Evolutionary conservation across 2,113 vertebrate species (phyloP), one percentile per base, ranked within the genome.

Genomic region (Sceloporus undulatus): DNA sequence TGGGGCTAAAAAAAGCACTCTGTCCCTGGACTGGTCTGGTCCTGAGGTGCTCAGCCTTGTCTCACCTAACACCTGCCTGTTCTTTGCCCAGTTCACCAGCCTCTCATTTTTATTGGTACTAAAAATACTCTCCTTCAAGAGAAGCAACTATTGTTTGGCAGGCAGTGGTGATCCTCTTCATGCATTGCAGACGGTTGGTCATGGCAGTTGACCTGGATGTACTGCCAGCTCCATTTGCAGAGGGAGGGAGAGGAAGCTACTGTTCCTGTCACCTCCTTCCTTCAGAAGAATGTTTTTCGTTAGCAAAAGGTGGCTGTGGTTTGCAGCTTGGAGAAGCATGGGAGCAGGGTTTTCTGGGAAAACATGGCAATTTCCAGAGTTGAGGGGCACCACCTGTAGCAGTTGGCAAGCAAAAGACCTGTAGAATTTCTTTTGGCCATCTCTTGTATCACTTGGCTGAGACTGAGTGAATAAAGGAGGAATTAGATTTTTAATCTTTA

Each of bases 281-380:
- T 79, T 19, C 40, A 0, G 0, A 90, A 90, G 90, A 80, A 88
- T 93, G 91, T 87, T 94, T 96, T 94, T 91, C 92, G 91, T 94
- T 94, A 94, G 89, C 0, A 0, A 38, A 89, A 93, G 92, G 91
- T 94, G 89, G 21, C 85, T 92, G 91, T 0, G 10, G 88, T 94
- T 93, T 92, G 88, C 87, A 90, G 90, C 91, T 90, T 91, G 0
- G 0, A 75, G 70, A 0, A 1, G 83, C 38, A 88, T 27, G 62
- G 14, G 86, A 75, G 42, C 0, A 0, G 87, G 79, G 74, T 73
- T 0, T 0, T 42, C 0, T 0, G 40, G 0, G 0, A 14, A 80
- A 8, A 42, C 25, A 56, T 34, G 65, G 76, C 42, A 9, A 18
- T 79, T 70, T 86, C 65, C 85, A 78, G 34, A 8, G 78, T 4